A percentile compares a stretch with the other conserved stretches of the same genome.
Conservation (phyloP, 2,888 invertebrate species). For the Coenonympha glycerion region DNA sequence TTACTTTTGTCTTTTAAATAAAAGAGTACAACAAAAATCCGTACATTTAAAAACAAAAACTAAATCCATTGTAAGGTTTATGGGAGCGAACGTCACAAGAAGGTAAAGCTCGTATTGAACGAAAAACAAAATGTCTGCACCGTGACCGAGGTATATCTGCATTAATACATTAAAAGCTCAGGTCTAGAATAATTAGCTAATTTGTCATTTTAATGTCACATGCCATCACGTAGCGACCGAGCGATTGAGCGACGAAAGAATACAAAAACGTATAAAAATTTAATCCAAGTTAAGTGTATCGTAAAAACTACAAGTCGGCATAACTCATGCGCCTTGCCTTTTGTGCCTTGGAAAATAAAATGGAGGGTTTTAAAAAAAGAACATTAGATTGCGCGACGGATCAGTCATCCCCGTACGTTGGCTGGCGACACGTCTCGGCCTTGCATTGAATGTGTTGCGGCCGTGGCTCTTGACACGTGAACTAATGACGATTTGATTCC, state of each 20-base stretch:
- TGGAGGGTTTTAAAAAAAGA: slow-evolving; percentile 56
- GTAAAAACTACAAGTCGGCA: slow-evolving; percentile 72
- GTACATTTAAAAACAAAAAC: slow-evolving; percentile 28
- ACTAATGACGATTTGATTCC: slow-evolving; percentile 59
- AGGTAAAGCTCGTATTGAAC: slow-evolving; percentile 19
- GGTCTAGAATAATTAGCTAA: slow-evolving; percentile 75
- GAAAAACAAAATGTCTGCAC: slow-evolving; percentile 19
- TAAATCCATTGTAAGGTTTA: slow-evolving; percentile 26
- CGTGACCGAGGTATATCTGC: slow-evolving; percentile 42
- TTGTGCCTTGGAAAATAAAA: slow-evolving; percentile 67
- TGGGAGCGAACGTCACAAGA: slow-evolving; percentile 19
- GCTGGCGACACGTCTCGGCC: slow-evolving; percentile 64
- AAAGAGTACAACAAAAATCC: slow-evolving; percentile 29
- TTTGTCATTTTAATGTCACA: slow-evolving; percentile 76
- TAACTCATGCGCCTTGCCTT: slow-evolving; percentile 68
- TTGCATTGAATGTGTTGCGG: slow-evolving; percentile 31
- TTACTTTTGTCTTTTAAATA: slow-evolving; percentile 33
- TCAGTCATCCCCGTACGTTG: slow-evolving; percentile 67
- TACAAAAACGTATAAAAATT: slow-evolving; percentile 63
- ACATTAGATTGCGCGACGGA: slow-evolving; percentile 69
- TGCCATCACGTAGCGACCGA: slow-evolving; percentile 65
- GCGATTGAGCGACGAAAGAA: slow-evolving; percentile 38
- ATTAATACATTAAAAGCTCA: no score
- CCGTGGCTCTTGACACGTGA: slow-evolving; percentile 35
- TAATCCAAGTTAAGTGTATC: slow-evolving; percentile 67